Base-by-base conservation (phyloP, 64 coral and sea anemone genomes). In the Pachyseris speciosa region DNA sequence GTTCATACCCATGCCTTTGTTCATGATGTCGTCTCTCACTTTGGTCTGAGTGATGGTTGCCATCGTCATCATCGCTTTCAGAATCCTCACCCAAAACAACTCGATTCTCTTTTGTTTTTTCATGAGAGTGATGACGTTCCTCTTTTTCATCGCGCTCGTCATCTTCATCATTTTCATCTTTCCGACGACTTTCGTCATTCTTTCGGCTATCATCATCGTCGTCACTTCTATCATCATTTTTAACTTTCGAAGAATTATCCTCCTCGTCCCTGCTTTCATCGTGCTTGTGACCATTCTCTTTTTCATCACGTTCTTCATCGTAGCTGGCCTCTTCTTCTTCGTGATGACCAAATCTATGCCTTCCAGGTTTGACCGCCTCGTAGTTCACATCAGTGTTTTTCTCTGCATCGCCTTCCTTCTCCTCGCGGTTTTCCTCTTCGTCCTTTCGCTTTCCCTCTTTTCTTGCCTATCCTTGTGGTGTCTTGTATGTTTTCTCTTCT, bases 1-100 rank as follows among this genome's bases (percentile, higher is more conserved):
- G 75, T 20, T 64, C 31, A 2, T 68, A 60, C 31, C 37, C 45
- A 57, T 80, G 33, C 22, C 55, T 33, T n/a, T 81, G 39, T 2
- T 3, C 39, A 9, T 61, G 51, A 48, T 85, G 67, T 16, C 71
- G 0, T 41, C 37, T 11, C 5, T 68, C 27, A 42, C 53, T 72
- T 61, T 36, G 38, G 24, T 70, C 80, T 40, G 63, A 37, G n/a
- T 77, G 49, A 6, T 64, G 84, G 13, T 68, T 64, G 10, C 91
- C 69, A 31, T 90, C 53, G 0, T 75, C 84, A 32, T 75, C 30
- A 16, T 93, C 74, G 28, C 53, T 81, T 57, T 86, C 86, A 20
- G 91, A 74, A 72, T 97, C 95, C 7, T 97, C 91, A 30, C 95
- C 95, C 36, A 97, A 60, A 74, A 97, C 92, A 16, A 93, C 95